Evolutionary conservation across 1,140 invertebrate species (phyloP).

Genomic region (Sweltsa coloradensis): DNA sequence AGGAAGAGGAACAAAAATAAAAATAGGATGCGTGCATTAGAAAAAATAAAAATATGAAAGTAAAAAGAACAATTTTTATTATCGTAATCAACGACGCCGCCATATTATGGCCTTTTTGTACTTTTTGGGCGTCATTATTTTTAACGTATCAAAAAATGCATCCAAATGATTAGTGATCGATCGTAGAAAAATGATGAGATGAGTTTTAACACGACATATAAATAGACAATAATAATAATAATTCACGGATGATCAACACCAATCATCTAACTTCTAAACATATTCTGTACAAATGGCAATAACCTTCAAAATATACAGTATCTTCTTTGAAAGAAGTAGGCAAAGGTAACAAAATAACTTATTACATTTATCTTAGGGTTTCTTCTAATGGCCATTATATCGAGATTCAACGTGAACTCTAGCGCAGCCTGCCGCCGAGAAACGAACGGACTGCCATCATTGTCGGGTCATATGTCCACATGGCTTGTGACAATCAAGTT

Average conservation of each 20-base stretch:
- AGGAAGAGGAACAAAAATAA: no score
- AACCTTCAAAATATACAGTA: conserved; percentile 2
- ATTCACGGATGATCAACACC: background rate
- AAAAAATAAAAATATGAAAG: no score
- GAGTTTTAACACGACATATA: background rate
- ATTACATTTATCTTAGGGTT: conserved; percentile 5
- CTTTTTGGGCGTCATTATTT: background rate
- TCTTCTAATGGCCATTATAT: background rate
- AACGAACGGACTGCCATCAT: no score
- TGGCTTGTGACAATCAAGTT: background rate
- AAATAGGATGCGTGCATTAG: no score
- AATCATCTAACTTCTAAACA: conserved; percentile 4
- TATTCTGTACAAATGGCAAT: background rate
- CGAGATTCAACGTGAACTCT: conserved; percentile 1
- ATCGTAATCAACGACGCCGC: background rate
- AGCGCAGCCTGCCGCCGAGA: background rate
- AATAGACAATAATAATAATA: conserved; percentile 6
- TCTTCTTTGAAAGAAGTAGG: conserved; percentile 6
- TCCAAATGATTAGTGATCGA: background rate
- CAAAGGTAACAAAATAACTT: conserved; percentile 11
- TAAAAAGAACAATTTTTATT: no score
- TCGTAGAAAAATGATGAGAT: background rate
- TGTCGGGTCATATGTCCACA: no score
- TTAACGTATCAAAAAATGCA: no score
- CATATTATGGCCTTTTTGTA: background rate